These are phyloP conservation scores for Cheilosia variabilis DNA, from an alignment of 2,888 invertebrate species.

Conservation along the genomic window DNA sequence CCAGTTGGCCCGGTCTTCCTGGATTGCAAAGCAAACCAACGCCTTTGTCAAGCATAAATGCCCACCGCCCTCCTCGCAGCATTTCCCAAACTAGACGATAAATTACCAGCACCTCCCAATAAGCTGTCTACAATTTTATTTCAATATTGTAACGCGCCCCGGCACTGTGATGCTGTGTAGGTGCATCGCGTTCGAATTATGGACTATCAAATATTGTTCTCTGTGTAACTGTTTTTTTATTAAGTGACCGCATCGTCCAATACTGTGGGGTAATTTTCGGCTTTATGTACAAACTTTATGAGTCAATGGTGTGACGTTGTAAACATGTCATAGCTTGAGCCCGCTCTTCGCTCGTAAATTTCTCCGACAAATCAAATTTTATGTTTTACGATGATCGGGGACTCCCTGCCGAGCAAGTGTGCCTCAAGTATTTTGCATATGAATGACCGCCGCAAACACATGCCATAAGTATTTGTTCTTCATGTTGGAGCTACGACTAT, in stretches of 20 bases:
- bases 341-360: conserved; percentile 66
- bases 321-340: conserved; percentile 64
- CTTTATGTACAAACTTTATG: conserved; percentile 59
- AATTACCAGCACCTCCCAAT: conserved; percentile 62
- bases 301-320: conserved; percentile 73
- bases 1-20: background rate
- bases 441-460: conserved; percentile 36
- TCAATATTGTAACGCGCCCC: conserved; percentile 8
- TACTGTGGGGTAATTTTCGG: conserved; percentile 59
- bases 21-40: background rate
- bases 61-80: conserved; percentile 24
- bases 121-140: conserved; percentile 61
- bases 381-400: conserved; percentile 70
- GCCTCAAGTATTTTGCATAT: conserved; percentile 61
- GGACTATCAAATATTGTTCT: conserved; percentile 44
- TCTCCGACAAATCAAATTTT: conserved; percentile 68
- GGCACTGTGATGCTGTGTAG: conserved; percentile 38
- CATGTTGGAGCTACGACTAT: conserved; percentile 9
- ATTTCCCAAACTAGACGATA: conserved; percentile 50
- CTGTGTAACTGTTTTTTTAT: conserved; percentile 58
- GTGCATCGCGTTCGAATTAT: conserved; percentile 63
- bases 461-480: conserved; percentile 23
- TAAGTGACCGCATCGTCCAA: conserved; percentile 60
- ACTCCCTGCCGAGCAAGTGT: conserved; percentile 66
- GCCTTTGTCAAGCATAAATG: conserved; percentile 5